Conservation (phyloP, 1,140 invertebrate species). For the Aphelenchoides besseyi region DNA sequence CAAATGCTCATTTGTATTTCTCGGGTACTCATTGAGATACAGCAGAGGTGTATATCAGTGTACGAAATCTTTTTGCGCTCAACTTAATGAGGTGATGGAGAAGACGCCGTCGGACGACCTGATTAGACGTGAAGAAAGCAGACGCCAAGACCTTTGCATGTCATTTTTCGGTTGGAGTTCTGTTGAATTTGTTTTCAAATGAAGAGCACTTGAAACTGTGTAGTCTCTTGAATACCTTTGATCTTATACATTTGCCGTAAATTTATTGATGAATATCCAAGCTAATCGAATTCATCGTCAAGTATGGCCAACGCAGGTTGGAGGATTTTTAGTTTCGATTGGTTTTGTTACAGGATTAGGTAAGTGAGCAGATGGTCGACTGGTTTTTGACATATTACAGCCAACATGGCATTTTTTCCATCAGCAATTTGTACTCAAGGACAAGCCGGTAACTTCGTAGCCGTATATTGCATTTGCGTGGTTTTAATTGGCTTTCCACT, state of each 20-base stretch:
- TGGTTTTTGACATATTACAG: not conserved
- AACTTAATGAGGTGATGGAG: too few relatives aligned
- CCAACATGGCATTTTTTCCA: slow-evolving; percentile 31
- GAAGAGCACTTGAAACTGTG: too few relatives aligned
- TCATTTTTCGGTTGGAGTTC: too few relatives aligned
- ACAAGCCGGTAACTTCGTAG: slow-evolving; percentile 27
- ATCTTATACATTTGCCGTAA: not conserved
- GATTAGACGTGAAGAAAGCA: too few relatives aligned
- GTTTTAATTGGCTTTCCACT: slow-evolving; percentile 25
- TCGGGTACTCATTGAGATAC: too few relatives aligned
- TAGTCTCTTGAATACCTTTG: slow-evolving; percentile 8
- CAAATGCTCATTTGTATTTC: too few relatives aligned
- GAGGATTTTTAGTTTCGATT: slow-evolving; percentile 25
- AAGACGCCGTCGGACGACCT: too few relatives aligned
- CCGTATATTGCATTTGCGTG: slow-evolving; percentile 27
- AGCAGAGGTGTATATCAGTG: too few relatives aligned
- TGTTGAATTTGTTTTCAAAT: too few relatives aligned
- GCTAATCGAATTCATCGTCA: slow-evolving; percentile 16
- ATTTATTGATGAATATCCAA: not conserved
- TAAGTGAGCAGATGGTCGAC: slow-evolving; percentile 1
- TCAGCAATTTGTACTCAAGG: slow-evolving; percentile 28
- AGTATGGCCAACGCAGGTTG: slow-evolving; percentile 29
- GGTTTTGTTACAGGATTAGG: slow-evolving; percentile 30
- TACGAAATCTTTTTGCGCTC: too few relatives aligned
- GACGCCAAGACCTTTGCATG: too few relatives aligned